Conservation (phyloP, 2,113 vertebrate genomes). For the Salvelinus alpinus region DNA sequence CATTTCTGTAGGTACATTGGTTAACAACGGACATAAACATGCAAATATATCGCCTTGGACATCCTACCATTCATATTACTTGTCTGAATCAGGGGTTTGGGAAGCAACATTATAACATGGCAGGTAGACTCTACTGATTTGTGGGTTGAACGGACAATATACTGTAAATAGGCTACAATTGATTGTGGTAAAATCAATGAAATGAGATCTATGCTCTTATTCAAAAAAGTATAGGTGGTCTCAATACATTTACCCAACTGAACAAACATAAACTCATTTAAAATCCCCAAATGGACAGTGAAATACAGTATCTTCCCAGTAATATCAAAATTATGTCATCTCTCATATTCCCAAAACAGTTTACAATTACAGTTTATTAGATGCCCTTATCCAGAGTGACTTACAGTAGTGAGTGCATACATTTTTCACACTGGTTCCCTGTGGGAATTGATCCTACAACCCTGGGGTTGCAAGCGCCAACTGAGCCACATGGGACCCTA, state of each 20-base stretch:
- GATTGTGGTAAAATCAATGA: constrained; percentile 33
- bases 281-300: constrained; percentile 43
- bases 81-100: no score
- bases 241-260: constrained; percentile 55
- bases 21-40: no score
- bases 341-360: constrained; percentile 52
- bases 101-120: not conserved
- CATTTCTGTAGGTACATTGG: no score
- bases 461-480: no score
- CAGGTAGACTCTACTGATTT: constrained; percentile 17
- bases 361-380: no score
- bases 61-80: no score
- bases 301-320: constrained; percentile 36
- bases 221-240: constrained; percentile 46
- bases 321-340: constrained; percentile 64
- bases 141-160: constrained; percentile 26
- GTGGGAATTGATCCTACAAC: no score
- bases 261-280: not conserved
- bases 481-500: no score
- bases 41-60: no score
- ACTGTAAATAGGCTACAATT: constrained; percentile 36
- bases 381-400: no score
- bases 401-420: no score
- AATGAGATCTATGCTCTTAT: constrained; percentile 13
- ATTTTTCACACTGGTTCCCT: no score